Base-by-base conservation (phyloP, 2,113 vertebrate genomes). In the Cryptotis parvus region DNA sequence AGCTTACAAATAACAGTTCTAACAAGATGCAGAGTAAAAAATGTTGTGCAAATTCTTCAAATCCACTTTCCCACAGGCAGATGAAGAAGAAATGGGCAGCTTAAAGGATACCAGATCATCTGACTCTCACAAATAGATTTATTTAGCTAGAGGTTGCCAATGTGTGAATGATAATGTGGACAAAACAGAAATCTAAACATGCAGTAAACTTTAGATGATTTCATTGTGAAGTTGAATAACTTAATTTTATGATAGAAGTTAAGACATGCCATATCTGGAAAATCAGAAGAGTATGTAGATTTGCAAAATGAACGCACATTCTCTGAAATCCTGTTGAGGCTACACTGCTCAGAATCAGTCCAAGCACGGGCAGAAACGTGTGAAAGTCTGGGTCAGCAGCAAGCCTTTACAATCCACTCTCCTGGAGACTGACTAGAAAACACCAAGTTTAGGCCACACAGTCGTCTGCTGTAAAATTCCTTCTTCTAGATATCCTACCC, bases 391-490 rank as follows among this genome's bases (percentile, higher is more conserved):
- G 61, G 83, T 79, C 45, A 90, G 58, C 81, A 90, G 78, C 89
- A 94, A 89, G 58, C 90, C 92, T 68, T 91, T 73, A 63, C 0
- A 69, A 78, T n/a, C 27, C 69, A 84, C 94, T 82, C 94, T 73
- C 69, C 65, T 95, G 58, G 58, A 79, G 27, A 58, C 11, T 73
- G 43, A 58, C 14, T 76, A 45, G 81, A 92, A 95, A 91, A 80
- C 68, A 83, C 86, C 18, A 61, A 37, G 35, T 84, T 95, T 20
- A 91, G 90, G 78, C 91, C 96, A 89, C 14, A 58, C 26, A 86
- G 5, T 52, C 49, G 84, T n/a, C 45, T 65, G 16, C 63, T 91
- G 84, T 24, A 26, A 69, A 92, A 89, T 58, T 58, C 55, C 24
- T 83, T 65, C 37, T 89, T 66, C 65, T 41, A n/a, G 41, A 31